These are phyloP conservation scores for Ia io DNA, from an alignment of 2,113 vertebrate genomes.

Conservation along the genomic window DNA sequence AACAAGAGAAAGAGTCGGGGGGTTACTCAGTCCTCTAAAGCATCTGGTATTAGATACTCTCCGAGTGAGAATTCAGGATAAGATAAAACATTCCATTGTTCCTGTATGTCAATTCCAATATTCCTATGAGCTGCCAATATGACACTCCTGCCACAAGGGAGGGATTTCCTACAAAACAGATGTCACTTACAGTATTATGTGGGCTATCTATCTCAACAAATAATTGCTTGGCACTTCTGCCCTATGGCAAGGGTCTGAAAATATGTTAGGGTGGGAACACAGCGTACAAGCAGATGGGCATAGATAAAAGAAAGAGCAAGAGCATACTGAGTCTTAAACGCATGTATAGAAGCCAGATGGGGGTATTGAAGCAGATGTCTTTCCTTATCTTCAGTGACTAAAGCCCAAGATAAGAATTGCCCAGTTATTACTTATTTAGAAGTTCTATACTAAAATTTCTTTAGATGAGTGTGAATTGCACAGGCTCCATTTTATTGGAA, in stretches of 20 bases:
- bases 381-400: slow-evolving; percentile 44
- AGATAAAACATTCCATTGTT: slow-evolving; percentile 50
- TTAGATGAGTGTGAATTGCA: slow-evolving; percentile 5
- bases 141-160: slow-evolving; percentile 52
- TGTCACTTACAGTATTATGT: slow-evolving; percentile 67
- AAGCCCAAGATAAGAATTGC: slow-evolving; percentile 17
- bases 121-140: slow-evolving; percentile 49
- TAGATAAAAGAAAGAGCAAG: slow-evolving; percentile 52
- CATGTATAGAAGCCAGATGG: slow-evolving; percentile 49
- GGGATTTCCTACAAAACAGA: slow-evolving; percentile 62
- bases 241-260: slow-evolving; percentile 78
- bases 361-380: slow-evolving; percentile 63
- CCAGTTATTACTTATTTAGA: slow-evolving; percentile 46
- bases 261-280: slow-evolving; percentile 61
- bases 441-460: slow-evolving; percentile 44
- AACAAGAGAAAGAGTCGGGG: slow-evolving; percentile 60
- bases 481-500: neutral
- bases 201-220: slow-evolving; percentile 72
- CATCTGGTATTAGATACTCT: slow-evolving; percentile 68
- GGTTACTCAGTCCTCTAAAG: slow-evolving; percentile 66
- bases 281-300: slow-evolving; percentile 70
- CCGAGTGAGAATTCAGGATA: slow-evolving; percentile 59
- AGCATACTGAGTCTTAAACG: slow-evolving; percentile 41
- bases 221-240: slow-evolving; percentile 77
- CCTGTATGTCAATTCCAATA: slow-evolving; percentile 53